These are phyloP conservation scores for Clostera curtula DNA, from an alignment of 2,888 invertebrate genomes.

Conservation along the genomic window DNA sequence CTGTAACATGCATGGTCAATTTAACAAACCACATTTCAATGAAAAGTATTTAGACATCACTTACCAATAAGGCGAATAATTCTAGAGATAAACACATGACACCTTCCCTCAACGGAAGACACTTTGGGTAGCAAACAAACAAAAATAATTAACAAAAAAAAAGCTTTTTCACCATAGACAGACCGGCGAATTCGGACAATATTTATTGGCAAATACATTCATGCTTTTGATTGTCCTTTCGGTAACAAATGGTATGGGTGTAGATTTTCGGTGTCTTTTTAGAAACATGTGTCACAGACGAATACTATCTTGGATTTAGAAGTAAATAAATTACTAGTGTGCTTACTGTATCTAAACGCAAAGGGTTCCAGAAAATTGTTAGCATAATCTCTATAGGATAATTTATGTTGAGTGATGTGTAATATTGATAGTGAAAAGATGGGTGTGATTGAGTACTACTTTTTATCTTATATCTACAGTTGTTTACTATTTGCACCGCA, in stretches of 20 bases:
- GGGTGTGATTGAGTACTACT: too few relatives aligned
- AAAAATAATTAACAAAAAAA: conserved; percentile 36
- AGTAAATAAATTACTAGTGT: not conserved
- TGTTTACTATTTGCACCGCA: conserved; percentile 21
- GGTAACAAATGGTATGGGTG: conserved; percentile 14
- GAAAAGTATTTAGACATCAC: conserved; percentile 39
- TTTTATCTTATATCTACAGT: too few relatives aligned
- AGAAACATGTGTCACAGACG: not conserved
- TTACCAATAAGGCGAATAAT: conserved; percentile 43
- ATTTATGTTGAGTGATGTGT: too few relatives aligned
- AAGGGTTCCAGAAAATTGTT: too few relatives aligned
- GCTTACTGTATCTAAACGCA: too few relatives aligned
- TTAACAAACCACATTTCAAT: conserved; percentile 16
- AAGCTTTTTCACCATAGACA: conserved; percentile 48
- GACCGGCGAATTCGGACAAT: conserved; percentile 36
- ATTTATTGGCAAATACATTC: conserved; percentile 74
- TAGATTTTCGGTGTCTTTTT: conserved; percentile 3
- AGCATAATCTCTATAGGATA: too few relatives aligned
- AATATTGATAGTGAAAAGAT: too few relatives aligned
- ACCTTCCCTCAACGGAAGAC: conserved; percentile 34
- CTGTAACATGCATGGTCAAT: conserved; percentile 40
- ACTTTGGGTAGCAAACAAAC: conserved; percentile 63
- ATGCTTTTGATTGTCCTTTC: conserved; percentile 37
- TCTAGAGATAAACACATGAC: conserved; percentile 39
- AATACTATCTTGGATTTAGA: too few relatives aligned